Evolutionary conservation across 2,888 invertebrate genomes (phyloP), one percentile per base, ranked within the genome.

Genomic region (Endomychus coccineus): DNA sequence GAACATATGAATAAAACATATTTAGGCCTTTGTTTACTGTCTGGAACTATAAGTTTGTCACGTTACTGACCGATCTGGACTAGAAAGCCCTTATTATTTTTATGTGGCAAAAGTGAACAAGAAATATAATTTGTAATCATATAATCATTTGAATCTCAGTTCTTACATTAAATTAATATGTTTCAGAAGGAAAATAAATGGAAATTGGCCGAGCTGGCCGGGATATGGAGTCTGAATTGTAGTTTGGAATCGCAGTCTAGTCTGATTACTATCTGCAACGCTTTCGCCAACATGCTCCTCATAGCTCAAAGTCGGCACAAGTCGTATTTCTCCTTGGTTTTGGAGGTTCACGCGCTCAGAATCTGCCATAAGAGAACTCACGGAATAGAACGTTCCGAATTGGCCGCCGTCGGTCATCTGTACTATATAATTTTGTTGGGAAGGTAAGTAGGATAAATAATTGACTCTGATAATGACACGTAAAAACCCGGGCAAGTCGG

Each of bases 261-360:
- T 16, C 23, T 36, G 16, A 28, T 36, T 10, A 36, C 29, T 13
- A 36, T 36, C 3, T 29, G 36, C 17, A 10, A 36, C 2, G 15
- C 36, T 2, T 36, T 36, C 16, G 10, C 28, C 4, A 15, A 22
- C 7, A 36, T 36, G 36, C 16, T 36, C 12, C 6, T 24, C 15
- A 11, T 36, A 1, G 28, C 36, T 4, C 29, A 29, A 6, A 28
- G 30, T 14, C 24, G 11, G 23, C 23, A 29, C 4, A 29, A 24
- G 13, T 23, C n/a, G 3, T 24, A 23, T 5, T 10, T 36, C 7
- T 29, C 16, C 16, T 17, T 29, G 3, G 24, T 12, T 4, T 7
- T 36, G 13, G 36, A 36, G 12, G 23, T 36, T 4, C 36, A 36
- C 29, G 36, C 36, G 5, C 12, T 36, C 10, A 36, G 29, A 19